Conservation (phyloP, 1,140 invertebrate species). For the Ctenoplectra terminalis region DNA sequence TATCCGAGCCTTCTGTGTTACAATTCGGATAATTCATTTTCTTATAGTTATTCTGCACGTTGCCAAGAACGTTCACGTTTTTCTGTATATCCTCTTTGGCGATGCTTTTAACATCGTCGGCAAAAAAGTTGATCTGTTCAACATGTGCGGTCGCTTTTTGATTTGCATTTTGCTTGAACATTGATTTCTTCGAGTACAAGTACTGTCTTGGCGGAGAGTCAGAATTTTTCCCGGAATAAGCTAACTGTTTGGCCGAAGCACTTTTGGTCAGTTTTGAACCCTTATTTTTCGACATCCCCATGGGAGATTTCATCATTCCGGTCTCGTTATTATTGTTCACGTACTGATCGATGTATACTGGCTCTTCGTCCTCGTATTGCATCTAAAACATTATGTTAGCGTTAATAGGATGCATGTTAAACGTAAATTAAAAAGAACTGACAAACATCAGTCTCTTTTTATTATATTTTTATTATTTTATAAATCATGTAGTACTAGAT, state of each 20-base stretch:
- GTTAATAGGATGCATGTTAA: too few relatives aligned
- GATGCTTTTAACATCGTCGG: not conserved
- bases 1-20: not conserved
- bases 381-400: slow-evolving; percentile 53
- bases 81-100: not conserved
- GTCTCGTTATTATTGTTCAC: slow-evolving; percentile 63
- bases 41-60: not conserved
- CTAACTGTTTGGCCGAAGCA: slow-evolving; percentile 7
- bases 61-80: not conserved
- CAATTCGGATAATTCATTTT: not conserved
- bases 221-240: not conserved
- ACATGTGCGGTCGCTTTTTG: not conserved
- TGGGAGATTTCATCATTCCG: not conserved
- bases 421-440: too few relatives aligned
- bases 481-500: too few relatives aligned
- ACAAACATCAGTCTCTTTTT: too few relatives aligned
- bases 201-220: not conserved
- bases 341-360: slow-evolving; percentile 55
- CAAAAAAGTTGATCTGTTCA: slow-evolving; percentile 19
- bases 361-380: slow-evolving; percentile 69
- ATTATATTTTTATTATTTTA: too few relatives aligned
- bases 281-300: not conserved
- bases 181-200: not conserved
- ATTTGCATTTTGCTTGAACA: not conserved
- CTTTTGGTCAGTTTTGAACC: not conserved